Evolutionary conservation across 2,113 vertebrate species (phyloP).

Genomic region (Ammodytes dubius): DNA sequence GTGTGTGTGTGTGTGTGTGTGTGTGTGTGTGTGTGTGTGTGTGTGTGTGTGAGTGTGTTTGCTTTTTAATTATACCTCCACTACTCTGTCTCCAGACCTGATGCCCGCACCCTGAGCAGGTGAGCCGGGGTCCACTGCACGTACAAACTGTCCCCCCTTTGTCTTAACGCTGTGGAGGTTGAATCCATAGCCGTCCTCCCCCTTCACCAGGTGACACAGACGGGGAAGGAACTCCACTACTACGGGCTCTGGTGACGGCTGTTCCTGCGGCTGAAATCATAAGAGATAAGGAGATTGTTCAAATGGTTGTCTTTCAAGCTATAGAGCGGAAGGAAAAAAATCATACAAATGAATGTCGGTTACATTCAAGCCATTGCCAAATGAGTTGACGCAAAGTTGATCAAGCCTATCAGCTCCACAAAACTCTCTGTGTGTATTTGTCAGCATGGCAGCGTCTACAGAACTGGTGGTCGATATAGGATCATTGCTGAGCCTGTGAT

Average conservation of each 20-base stretch:
- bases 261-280: conserved; percentile 60
- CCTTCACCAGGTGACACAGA: conserved; percentile 90
- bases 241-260: conserved; percentile 78
- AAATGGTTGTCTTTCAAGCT: no score
- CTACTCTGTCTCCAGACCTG: conserved; percentile 89
- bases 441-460: neutral
- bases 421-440: no score
- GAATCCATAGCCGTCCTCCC: conserved; percentile 92
- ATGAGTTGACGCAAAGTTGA: no score
- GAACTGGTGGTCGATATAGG: neutral
- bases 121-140: conserved; percentile 90
- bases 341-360: no score
- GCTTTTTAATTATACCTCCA: conserved; percentile 87
- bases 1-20: neutral
- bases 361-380: no score
- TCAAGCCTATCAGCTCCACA: no score
- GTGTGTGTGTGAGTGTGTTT: neutral
- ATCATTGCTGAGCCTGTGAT: neutral
- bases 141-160: conserved; percentile 91
- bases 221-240: conserved; percentile 87
- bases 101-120: conserved; percentile 88
- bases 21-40: neutral
- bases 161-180: conserved; percentile 94
- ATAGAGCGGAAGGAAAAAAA: no score
- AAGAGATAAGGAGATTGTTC: neutral